Conservation (phyloP, 2,888 invertebrate species). For the Ceraclea dissimilis region DNA sequence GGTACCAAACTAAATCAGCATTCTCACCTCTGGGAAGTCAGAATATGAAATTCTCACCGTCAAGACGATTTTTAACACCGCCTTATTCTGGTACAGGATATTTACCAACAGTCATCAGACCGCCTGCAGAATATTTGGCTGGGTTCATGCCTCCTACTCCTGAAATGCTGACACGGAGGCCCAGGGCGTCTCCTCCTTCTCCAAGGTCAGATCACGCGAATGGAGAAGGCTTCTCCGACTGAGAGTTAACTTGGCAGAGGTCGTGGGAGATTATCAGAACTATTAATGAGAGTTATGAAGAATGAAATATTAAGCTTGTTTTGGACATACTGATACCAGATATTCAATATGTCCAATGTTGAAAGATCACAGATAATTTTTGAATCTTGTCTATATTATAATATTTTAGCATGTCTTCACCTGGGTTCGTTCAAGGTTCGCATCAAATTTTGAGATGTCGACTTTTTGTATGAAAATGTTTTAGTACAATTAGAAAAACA, state of each 20-base stretch:
- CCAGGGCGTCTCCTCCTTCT: slow-evolving; percentile 45
- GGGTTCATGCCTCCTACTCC: slow-evolving; percentile 41
- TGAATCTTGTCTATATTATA: too few species aligned
- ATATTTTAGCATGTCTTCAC: too few species aligned
- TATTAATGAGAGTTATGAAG: background rate
- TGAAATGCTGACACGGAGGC: slow-evolving; percentile 41
- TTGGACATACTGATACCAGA: too few species aligned
- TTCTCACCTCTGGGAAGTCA: slow-evolving; percentile 66
- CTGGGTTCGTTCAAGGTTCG: too few species aligned
- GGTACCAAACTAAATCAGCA: slow-evolving; percentile 60
- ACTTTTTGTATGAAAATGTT: too few species aligned
- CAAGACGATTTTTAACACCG: slow-evolving; percentile 73
- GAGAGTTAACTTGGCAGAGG: slow-evolving; percentile 2
- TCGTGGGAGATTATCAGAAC: background rate
- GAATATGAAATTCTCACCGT: slow-evolving; percentile 56
- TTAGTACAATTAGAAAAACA: too few species aligned
- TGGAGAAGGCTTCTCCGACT: slow-evolving; percentile 47
- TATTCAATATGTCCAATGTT: too few species aligned
- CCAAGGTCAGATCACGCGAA: slow-evolving; percentile 47
- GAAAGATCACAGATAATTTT: too few species aligned
- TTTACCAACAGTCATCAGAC: slow-evolving; percentile 66
- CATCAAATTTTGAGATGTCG: too few species aligned
- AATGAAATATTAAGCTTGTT: background rate
- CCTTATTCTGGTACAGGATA: slow-evolving; percentile 80
- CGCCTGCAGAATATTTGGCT: slow-evolving; percentile 45